These are phyloP conservation scores for Ectropis grisescens DNA, from an alignment of 1,140 invertebrate genomes.

Conservation along the genomic window DNA sequence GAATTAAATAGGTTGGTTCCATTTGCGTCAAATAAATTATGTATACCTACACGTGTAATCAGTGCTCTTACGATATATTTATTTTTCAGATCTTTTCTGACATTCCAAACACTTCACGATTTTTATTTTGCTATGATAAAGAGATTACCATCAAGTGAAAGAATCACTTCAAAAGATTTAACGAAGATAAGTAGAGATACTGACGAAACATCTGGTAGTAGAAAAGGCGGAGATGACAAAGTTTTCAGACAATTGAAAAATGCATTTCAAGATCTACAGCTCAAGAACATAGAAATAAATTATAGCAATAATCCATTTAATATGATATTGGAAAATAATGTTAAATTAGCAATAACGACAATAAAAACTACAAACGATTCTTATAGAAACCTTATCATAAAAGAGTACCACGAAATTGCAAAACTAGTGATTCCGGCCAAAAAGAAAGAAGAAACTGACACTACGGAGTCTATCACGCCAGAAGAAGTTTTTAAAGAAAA, in stretches of 20 bases:
- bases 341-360: slow-evolving; percentile 47
- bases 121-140: slow-evolving; percentile 71
- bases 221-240: slow-evolving; percentile 48
- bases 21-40: too few relatives aligned
- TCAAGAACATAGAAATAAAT: slow-evolving; percentile 52
- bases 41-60: too few relatives aligned
- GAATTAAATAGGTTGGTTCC: slow-evolving; percentile 72
- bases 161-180: slow-evolving; percentile 47
- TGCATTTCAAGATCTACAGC: slow-evolving; percentile 38
- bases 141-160: slow-evolving; percentile 33
- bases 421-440: slow-evolving; percentile 33
- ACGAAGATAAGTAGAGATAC: slow-evolving; percentile 39
- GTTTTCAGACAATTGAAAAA: slow-evolving; percentile 37
- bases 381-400: slow-evolving; percentile 38
- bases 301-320: slow-evolving; percentile 55
- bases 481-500: slow-evolving; percentile 47
- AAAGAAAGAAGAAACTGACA: slow-evolving; percentile 37
- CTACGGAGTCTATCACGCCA: slow-evolving; percentile 29
- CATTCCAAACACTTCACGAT: slow-evolving; percentile 68
- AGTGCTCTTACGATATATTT: too few relatives aligned
- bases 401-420: slow-evolving; percentile 45
- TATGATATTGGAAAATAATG: slow-evolving; percentile 48
- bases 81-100: slow-evolving; percentile 45
- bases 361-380: slow-evolving; percentile 51
- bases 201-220: slow-evolving; percentile 38